Base-by-base conservation (phyloP, 1,140 invertebrate species). In the Platyscapa corneri region DNA sequence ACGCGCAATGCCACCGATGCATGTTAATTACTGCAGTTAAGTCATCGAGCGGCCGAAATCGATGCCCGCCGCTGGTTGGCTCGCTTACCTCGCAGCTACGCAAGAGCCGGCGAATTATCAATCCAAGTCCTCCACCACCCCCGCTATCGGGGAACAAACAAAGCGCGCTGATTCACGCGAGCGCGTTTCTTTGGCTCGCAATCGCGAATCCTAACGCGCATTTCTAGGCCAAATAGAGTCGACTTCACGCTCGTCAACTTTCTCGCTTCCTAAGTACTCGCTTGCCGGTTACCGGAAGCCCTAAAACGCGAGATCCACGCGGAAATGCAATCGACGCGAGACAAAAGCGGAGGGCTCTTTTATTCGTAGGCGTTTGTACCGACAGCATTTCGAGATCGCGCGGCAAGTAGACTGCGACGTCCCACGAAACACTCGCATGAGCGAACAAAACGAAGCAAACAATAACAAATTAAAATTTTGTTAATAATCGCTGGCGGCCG, bases 21-120 rank as follows among this genome's bases (percentile, higher is more conserved):
- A 67, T 80, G 56, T 65, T 80, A 64, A 80, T 80, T 80, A 79
- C 72, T 79, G 32, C 77, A 64, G 56, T 79, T 64, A 79, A 79
- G 56, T 79, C 77, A 75, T 75, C 72, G 72, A 75, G 77, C 76
- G n/a, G 39, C 64, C 64, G 27, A 70, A 75, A 75, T 75, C 39
- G 39, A 75, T 75, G 37, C 72, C 39, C 32, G 16, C 16, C 23
- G 20, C 72, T 46, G 20, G 72, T 39, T 39, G 18, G n/a, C 30
- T 72, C 34, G 34, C 67, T 37, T 72, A 8, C 67, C 2, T 34
- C 39, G 12, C 18, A 10, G 39, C 32, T 14, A 32, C 32, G 32
- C 67, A 70, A 37, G 67, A n/a, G 37, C 72, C 37, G 32, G 32
- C 20, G 72, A 75, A 75, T 75, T 75, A 46, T 75, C 72, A 75